Conservation (phyloP, 2,797 vertebrate species). For the Microhierax caerulescens region DNA sequence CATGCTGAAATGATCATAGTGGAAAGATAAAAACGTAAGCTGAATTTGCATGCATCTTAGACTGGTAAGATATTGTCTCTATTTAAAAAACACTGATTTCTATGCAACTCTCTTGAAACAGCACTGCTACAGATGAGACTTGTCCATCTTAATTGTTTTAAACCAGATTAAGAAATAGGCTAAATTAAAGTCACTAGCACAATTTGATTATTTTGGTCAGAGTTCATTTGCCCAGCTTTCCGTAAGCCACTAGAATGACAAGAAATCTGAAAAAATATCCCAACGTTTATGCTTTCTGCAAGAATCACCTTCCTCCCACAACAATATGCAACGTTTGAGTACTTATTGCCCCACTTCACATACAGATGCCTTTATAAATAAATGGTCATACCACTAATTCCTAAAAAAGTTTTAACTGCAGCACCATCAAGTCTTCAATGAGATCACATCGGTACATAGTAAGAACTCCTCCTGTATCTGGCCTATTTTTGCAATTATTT, state of each 20-base stretch:
- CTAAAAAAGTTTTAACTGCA: not conserved
- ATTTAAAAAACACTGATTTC: not conserved
- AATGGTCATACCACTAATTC: not conserved
- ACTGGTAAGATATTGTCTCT: not conserved
- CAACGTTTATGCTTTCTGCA: not conserved
- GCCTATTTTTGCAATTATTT: not conserved
- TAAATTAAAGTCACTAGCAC: not conserved
- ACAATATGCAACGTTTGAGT: not conserved
- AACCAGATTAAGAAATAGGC: not conserved
- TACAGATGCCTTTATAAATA: not conserved
- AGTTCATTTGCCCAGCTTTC: not conserved
- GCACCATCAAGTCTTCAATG: not conserved
- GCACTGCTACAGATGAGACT: not conserved
- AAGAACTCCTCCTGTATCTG: not conserved
- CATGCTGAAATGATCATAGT: conserved; percentile 75
- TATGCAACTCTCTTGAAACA: not conserved
- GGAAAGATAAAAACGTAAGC: not conserved
- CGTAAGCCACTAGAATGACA: not conserved
- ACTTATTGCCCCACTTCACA: not conserved
- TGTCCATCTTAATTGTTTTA: not conserved
- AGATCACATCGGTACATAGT: not conserved
- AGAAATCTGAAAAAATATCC: not conserved
- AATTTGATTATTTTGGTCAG: not conserved
- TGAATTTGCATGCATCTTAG: not conserved
- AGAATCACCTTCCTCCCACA: not conserved